Percentiles rank a stretch among this genome's conserved stretches.
phyloP scores from a whole-genome alignment of 2,113 vertebrate genomes.

The Cyprinodon tularosa region DNA sequence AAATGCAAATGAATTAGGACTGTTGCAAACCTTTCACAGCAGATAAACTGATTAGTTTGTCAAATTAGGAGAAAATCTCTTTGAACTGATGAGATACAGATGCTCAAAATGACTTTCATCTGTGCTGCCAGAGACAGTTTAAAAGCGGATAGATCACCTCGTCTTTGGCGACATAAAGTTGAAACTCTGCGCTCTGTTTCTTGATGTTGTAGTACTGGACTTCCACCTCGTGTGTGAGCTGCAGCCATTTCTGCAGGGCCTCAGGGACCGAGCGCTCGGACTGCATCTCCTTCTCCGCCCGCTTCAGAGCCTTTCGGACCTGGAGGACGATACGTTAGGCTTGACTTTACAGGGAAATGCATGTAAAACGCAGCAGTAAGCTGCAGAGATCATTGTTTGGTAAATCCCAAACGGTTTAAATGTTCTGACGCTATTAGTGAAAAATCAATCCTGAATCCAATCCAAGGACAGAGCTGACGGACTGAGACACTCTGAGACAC shows the following conservation, averaged over 20 bases:
- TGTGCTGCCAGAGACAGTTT: too few species aligned
- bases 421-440: not conserved
- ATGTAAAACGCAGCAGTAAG: not conserved
- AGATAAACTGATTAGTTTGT: too few species aligned
- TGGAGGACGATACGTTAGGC: conserved; percentile 39
- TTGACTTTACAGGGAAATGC: not conserved
- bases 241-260: conserved; percentile 97
- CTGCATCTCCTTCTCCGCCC: conserved; percentile 95
- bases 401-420: not conserved
- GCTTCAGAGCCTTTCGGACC: conserved; percentile 97
- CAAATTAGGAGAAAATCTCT: too few species aligned
- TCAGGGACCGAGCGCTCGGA: conserved; percentile 94
- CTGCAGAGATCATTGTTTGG: not conserved
- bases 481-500: too few species aligned
- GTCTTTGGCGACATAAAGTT: conserved; percentile 92
- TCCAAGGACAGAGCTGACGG: not conserved
- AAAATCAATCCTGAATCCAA: not conserved
- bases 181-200: conserved; percentile 95
- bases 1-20: too few species aligned
- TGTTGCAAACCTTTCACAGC: too few species aligned
- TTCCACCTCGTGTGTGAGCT: conserved; percentile 97
- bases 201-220: conserved; percentile 99
- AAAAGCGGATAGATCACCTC: conserved; percentile 81
- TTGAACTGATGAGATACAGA: too few species aligned
- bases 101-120: not conserved